Percentiles rank a stretch among this genome's conserved stretches.
Evolutionary conservation across 2,113 vertebrate genomes (phyloP).

Genomic region (Panthera tigris): DNA sequence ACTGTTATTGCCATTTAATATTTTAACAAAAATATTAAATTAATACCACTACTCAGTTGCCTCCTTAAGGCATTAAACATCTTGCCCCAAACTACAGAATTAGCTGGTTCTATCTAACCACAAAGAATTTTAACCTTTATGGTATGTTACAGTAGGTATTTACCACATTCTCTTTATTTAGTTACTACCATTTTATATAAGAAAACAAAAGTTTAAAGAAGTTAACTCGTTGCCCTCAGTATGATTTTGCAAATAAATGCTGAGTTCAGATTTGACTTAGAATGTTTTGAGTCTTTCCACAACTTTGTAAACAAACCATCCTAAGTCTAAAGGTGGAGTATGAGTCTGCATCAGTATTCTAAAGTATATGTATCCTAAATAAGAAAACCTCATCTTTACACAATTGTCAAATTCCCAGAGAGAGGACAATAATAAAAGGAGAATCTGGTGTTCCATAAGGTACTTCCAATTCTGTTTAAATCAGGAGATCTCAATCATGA

Average conservation of each 20-base stretch:
- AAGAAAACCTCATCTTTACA: background rate
- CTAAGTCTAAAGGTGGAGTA: background rate
- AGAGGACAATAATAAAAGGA: background rate
- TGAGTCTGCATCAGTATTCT: background rate
- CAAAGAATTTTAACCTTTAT: background rate
- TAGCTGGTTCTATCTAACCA: background rate
- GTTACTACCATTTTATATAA: background rate
- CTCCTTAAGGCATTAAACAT: background rate
- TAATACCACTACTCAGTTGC: background rate
- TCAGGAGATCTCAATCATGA: background rate
- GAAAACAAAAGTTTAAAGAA: background rate
- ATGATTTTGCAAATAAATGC: background rate
- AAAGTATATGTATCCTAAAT: background rate
- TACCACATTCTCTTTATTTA: background rate
- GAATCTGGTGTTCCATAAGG: background rate
- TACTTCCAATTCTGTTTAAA: background rate
- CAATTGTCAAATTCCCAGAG: background rate
- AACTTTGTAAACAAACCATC: background rate
- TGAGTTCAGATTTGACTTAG: background rate
- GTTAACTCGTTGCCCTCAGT: background rate
- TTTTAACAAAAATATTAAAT: constrained; percentile 39
- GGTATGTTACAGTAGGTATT: background rate
- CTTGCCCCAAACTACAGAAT: background rate
- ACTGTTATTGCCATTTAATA: background rate
- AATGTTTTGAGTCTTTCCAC: constrained; percentile 24